These are phyloP conservation scores for Forbesichthys papilliferus DNA, from an alignment of 2,113 vertebrate genomes.

Conservation along the genomic window DNA sequence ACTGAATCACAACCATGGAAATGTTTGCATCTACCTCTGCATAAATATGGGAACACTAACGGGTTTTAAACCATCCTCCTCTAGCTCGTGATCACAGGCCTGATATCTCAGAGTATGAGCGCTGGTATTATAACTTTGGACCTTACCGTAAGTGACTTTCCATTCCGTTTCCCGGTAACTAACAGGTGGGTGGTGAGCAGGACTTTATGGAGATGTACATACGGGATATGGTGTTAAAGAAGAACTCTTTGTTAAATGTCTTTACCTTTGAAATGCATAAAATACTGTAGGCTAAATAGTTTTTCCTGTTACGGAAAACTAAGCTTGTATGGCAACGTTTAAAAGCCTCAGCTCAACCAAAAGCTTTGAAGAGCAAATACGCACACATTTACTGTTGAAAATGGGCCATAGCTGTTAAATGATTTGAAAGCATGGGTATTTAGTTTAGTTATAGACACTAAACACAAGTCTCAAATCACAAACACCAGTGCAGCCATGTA, in stretches of 20 bases:
- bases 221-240: not conserved
- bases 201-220: constrained; percentile 5
- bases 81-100: constrained; percentile 76
- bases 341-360: no score
- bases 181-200: constrained; percentile 29
- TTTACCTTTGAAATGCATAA: no score
- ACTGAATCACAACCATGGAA: constrained; percentile 60
- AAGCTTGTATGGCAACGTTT: no score
- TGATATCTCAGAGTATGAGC: constrained; percentile 77
- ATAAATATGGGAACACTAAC: constrained; percentile 59
- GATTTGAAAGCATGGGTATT: constrained; percentile 17
- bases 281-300: no score
- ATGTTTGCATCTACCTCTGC: constrained; percentile 46
- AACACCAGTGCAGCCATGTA: constrained; percentile 15
- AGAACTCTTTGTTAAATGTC: no score
- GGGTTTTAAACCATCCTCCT: constrained; percentile 70
- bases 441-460: constrained; percentile 25
- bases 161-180: constrained; percentile 52
- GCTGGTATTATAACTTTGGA: constrained; percentile 79
- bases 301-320: no score
- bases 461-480: constrained; percentile 24
- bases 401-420: not conserved
- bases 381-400: not conserved
- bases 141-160: constrained; percentile 78
- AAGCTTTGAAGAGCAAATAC: not conserved